Evolutionary conservation across 2,113 vertebrate species (phyloP).

Genomic region (Antigone vipio): DNA sequence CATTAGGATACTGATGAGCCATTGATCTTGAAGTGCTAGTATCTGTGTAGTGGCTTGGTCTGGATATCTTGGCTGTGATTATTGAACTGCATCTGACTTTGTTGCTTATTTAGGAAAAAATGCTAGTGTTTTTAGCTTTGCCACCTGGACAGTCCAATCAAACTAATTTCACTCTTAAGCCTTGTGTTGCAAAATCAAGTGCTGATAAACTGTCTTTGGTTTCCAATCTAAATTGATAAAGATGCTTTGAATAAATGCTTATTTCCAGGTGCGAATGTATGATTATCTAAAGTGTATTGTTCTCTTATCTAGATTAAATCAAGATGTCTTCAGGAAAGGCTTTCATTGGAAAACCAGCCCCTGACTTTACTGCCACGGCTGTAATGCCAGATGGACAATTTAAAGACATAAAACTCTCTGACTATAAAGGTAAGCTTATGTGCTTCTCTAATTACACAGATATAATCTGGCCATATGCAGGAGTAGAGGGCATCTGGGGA

Average conservation of each 20-base stretch:
- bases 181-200: background rate
- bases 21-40: background rate
- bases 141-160: too few relatives aligned
- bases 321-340: slow-evolving; percentile 95
- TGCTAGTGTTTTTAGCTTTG: too few relatives aligned
- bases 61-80: background rate
- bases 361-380: slow-evolving; percentile 90
- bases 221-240: background rate
- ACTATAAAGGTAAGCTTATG: slow-evolving; percentile 85
- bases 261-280: background rate
- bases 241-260: background rate
- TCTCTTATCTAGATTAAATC: slow-evolving; percentile 36
- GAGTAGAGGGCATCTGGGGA: background rate
- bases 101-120: background rate
- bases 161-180: background rate
- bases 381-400: slow-evolving; percentile 97
- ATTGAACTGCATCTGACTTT: background rate
- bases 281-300: background rate
- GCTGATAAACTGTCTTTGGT: background rate
- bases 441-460: background rate
- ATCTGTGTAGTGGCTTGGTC: background rate
- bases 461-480: background rate
- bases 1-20: background rate
- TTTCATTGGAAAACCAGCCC: slow-evolving; percentile 90
- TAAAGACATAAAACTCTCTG: slow-evolving; percentile 87